Evolutionary conservation across 2,113 vertebrate species (phyloP).

Genomic region (Psophia crepitans): DNA sequence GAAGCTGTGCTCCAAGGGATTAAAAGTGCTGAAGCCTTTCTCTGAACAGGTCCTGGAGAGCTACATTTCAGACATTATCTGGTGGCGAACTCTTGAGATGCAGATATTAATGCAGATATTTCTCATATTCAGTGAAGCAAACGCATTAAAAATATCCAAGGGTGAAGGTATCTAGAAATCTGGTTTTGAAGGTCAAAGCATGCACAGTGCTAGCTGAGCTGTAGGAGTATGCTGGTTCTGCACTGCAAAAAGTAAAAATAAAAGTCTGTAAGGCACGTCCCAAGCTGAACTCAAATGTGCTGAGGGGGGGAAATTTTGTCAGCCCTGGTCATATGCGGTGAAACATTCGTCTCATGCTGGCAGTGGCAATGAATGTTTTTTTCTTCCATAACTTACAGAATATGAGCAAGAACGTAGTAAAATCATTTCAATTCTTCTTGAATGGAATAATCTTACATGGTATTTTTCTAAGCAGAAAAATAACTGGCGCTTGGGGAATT

Average conservation of each 20-base stretch:
- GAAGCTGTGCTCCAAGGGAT: background rate
- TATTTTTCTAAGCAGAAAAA: constrained; percentile 26
- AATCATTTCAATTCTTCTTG: background rate
- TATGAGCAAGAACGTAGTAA: constrained; percentile 28
- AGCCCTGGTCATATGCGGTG: background rate
- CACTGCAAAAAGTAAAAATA: background rate
- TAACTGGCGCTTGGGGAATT: background rate
- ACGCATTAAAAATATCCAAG: background rate
- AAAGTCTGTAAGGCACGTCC: background rate
- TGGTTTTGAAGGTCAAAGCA: background rate
- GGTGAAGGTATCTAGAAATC: background rate
- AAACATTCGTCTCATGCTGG: background rate
- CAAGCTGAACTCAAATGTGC: background rate
- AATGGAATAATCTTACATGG: background rate
- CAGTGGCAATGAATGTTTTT: background rate
- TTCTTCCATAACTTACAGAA: constrained; percentile 24
- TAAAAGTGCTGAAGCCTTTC: background rate
- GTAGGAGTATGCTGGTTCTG: background rate
- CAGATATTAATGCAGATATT: background rate
- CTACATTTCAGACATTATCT: background rate
- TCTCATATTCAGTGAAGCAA: background rate
- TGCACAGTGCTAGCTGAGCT: background rate
- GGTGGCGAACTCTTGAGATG: background rate
- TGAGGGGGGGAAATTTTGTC: background rate
- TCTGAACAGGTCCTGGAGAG: background rate